Evolutionary conservation across 2,797 vertebrate species (phyloP).

Genomic region (Molossus molossus): DNA sequence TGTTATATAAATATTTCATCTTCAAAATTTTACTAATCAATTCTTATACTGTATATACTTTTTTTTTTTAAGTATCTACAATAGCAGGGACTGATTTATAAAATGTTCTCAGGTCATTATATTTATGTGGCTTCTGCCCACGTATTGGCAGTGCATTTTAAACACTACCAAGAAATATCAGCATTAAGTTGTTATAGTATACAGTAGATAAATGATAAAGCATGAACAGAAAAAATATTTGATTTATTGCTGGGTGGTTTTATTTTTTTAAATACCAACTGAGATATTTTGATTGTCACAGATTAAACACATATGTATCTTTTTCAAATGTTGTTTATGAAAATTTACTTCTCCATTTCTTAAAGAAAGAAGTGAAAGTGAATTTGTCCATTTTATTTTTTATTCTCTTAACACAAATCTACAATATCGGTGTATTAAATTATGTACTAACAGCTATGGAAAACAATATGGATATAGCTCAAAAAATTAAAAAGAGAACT

Average conservation of each 20-base stretch:
- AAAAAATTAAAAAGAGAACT: too few species aligned
- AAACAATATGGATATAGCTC: too few species aligned
- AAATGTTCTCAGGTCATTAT: neutral
- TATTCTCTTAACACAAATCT: neutral
- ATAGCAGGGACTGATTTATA: neutral
- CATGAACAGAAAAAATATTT: neutral
- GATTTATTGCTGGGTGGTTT: neutral
- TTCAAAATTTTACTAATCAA: neutral
- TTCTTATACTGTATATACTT: neutral
- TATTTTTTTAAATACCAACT: constrained; percentile 81
- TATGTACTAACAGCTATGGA: neutral
- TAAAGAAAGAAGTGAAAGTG: neutral
- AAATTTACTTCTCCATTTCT: constrained; percentile 66
- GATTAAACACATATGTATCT: constrained; percentile 80
- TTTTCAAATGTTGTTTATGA: neutral
- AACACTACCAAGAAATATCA: neutral
- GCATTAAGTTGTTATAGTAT: neutral
- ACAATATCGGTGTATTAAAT: neutral
- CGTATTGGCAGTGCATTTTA: neutral
- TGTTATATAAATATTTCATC: neutral
- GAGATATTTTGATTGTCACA: constrained; percentile 80
- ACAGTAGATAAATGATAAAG: neutral
- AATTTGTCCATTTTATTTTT: neutral
- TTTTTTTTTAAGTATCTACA: neutral
- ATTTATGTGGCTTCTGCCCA: neutral